Evolutionary conservation across 1,140 invertebrate species (phyloP).

Genomic region (Frieseomelitta varia): DNA sequence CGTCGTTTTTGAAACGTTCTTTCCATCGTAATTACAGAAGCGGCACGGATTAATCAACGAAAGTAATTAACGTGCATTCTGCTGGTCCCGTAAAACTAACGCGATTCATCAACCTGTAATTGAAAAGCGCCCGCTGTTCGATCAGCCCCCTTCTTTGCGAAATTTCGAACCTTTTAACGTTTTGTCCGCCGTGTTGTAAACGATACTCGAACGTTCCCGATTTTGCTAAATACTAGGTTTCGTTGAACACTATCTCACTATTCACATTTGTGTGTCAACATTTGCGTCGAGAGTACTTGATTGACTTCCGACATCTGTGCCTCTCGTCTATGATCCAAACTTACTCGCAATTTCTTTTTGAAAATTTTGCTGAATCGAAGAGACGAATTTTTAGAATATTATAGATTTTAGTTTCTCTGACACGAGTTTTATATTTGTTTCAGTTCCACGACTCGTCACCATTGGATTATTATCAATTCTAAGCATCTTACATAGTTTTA

Average conservation of each 20-base stretch:
- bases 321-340: too few relatives aligned
- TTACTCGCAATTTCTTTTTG: too few relatives aligned
- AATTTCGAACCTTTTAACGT: neutral
- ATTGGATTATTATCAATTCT: too few relatives aligned
- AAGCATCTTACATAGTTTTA: too few relatives aligned
- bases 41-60: conserved; percentile 15
- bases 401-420: too few relatives aligned
- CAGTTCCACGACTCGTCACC: too few relatives aligned
- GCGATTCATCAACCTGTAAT: conserved; percentile 15
- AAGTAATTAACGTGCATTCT: conserved; percentile 19
- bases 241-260: neutral
- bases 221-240: neutral
- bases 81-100: neutral
- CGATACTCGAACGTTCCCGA: neutral
- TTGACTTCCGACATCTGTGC: neutral
- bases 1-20: conserved; percentile 13
- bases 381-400: too few relatives aligned
- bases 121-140: conserved; percentile 5
- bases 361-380: too few relatives aligned
- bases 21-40: conserved; percentile 18
- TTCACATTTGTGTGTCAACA: neutral
- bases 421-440: too few relatives aligned
- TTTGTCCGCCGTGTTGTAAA: neutral
- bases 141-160: neutral
- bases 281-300: neutral